Conservation (phyloP, 2,888 invertebrate species). For the Cosmia pyralina region DNA sequence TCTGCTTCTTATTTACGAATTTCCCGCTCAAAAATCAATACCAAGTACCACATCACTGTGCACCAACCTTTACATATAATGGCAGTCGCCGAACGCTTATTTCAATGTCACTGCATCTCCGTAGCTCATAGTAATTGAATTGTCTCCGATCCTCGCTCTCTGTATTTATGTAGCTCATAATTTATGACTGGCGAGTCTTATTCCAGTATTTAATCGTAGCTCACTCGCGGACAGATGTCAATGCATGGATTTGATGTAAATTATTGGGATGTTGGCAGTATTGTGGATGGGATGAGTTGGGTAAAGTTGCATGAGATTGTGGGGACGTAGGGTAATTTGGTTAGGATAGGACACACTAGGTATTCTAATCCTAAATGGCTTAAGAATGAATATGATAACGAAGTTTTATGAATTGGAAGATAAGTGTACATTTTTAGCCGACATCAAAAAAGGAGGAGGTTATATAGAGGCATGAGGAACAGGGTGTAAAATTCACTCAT, state of each 20-base stretch:
- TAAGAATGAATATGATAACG: neutral
- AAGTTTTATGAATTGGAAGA: neutral
- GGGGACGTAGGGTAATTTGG: neutral
- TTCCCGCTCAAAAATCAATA: neutral
- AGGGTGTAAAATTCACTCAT: too few relatives aligned
- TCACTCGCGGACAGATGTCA: conserved; percentile 60
- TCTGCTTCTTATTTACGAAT: neutral
- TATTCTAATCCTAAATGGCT: neutral
- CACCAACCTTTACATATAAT: conserved; percentile 52
- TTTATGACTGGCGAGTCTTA: conserved; percentile 51
- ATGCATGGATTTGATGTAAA: conserved; percentile 52
- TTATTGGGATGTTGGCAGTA: conserved; percentile 50
- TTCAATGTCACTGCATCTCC: conserved; percentile 60
- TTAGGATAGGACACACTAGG: too few relatives aligned
- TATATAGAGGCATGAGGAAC: too few relatives aligned
- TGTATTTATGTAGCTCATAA: conserved; percentile 64
- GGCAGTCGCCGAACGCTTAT: conserved; percentile 47
- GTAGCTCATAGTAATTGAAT: conserved; percentile 68
- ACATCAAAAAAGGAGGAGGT: too few relatives aligned
- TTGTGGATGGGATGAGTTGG: neutral
- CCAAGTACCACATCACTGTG: neutral
- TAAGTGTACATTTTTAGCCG: too few relatives aligned
- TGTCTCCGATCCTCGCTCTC: conserved; percentile 58
- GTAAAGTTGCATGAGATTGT: conserved; percentile 1
- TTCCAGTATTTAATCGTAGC: conserved; percentile 63